These are phyloP conservation scores for Vanessa tameamea DNA, from an alignment of 1,140 invertebrate genomes.

Conservation along the genomic window DNA sequence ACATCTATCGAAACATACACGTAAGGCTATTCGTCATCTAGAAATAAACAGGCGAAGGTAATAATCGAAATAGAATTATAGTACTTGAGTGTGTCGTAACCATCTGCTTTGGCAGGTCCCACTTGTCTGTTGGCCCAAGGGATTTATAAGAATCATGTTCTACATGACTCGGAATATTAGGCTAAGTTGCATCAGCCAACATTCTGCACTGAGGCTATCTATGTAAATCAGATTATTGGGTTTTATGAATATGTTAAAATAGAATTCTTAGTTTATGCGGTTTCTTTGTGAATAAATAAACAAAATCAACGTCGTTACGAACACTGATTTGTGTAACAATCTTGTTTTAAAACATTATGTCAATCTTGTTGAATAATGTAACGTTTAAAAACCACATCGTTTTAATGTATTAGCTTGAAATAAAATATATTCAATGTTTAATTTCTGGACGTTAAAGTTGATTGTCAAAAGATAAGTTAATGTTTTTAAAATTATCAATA, in stretches of 20 bases:
- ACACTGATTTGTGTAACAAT: not conserved
- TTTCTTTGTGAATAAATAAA: conserved; percentile 10
- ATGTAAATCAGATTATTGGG: not conserved
- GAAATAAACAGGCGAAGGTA: conserved; percentile 78
- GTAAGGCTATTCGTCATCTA: conserved; percentile 74
- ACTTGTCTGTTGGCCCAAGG: conserved; percentile 54
- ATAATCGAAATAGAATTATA: conserved; percentile 79
- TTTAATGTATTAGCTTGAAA: too few species aligned
- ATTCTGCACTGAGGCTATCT: conserved; percentile 31
- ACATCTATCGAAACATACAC: conserved; percentile 52
- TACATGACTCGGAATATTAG: conserved; percentile 37
- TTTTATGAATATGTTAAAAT: conserved; percentile 7
- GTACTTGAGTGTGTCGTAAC: conserved; percentile 73
- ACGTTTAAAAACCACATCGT: not conserved
- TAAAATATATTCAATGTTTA: too few species aligned
- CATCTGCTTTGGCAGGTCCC: conserved; percentile 69
- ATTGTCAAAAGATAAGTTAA: not conserved
- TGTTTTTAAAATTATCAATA: too few species aligned
- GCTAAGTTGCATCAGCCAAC: conserved; percentile 28
- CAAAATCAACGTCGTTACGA: conserved; percentile 8
- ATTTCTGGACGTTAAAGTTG: not conserved
- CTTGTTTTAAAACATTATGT: conserved; percentile 7
- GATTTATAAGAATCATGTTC: conserved; percentile 56
- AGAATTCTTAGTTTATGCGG: conserved; percentile 1
- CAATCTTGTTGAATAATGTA: not conserved